Percentiles rank a stretch among this genome's conserved stretches.
These are phyloP conservation scores for Tupaia tana DNA, from an alignment of 2,113 vertebrate species.

Conservation along the genomic window DNA sequence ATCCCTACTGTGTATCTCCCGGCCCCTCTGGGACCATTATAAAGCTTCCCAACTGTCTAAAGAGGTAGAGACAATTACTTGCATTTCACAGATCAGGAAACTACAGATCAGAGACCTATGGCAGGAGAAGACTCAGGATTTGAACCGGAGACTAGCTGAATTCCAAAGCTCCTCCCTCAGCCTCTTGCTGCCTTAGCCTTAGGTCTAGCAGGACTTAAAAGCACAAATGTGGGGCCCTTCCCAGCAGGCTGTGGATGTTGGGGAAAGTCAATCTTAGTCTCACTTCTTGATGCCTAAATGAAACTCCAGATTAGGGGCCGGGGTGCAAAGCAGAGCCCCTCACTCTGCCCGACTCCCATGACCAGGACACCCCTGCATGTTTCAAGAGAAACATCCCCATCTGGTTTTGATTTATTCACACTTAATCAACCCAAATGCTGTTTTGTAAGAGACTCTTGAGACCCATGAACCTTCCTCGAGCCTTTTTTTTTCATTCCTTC, in stretches of 20 bases:
- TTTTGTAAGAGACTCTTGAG: slow-evolving; percentile 80
- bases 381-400: slow-evolving; percentile 70
- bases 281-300: neutral
- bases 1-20: neutral
- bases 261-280: neutral
- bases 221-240: neutral
- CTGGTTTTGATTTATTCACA: slow-evolving; percentile 77
- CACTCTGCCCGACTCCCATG: neutral
- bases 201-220: neutral
- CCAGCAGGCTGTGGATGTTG: neutral
- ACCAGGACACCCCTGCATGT: slow-evolving; percentile 28
- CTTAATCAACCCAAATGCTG: slow-evolving; percentile 76
- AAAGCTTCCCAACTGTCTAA: neutral
- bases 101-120: neutral
- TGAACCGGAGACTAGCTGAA: neutral
- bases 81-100: slow-evolving; percentile 6
- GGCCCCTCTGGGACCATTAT: neutral
- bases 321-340: neutral
- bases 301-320: neutral
- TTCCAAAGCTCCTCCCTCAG: neutral
- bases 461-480: slow-evolving; percentile 74
- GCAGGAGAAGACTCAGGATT: neutral
- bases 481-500: slow-evolving; percentile 62
- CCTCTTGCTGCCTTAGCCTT: neutral
- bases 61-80: neutral